These are phyloP conservation scores for Philaethria dido DNA, from an alignment of 2,888 invertebrate species.

Conservation along the genomic window DNA sequence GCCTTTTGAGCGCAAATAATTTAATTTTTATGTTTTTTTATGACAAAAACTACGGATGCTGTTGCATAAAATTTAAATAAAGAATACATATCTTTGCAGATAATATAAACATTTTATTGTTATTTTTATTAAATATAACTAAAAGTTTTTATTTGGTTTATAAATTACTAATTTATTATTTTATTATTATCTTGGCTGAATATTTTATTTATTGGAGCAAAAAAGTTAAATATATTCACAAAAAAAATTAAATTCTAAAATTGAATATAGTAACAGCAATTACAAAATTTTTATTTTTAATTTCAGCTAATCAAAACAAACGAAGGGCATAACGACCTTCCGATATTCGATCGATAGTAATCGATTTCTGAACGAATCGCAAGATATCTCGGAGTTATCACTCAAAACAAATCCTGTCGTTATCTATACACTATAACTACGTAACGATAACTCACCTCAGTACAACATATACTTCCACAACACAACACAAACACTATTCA, in stretches of 20 bases:
- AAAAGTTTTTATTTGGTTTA: too few species aligned
- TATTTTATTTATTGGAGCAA: too few species aligned
- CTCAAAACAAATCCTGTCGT: slow-evolving; percentile 71
- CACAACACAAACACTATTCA: slow-evolving; percentile 61
- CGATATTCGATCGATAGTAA: slow-evolving; percentile 35
- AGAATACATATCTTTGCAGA: neutral
- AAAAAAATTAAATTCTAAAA: too few species aligned
- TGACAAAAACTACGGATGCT: slow-evolving; percentile 27
- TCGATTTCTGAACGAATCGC: slow-evolving; percentile 33
- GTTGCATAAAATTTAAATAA: slow-evolving; percentile 28
- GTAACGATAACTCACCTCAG: slow-evolving; percentile 70
- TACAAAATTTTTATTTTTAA: neutral
- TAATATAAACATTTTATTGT: too few species aligned
- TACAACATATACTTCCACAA: slow-evolving; percentile 46
- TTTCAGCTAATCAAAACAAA: slow-evolving; percentile 10
- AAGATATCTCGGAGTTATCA: slow-evolving; percentile 42
- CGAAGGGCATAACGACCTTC: slow-evolving; percentile 37
- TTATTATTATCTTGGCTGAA: too few species aligned
- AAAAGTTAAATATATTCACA: too few species aligned
- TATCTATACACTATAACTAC: slow-evolving; percentile 63
- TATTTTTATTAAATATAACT: too few species aligned
- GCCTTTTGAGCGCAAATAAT: slow-evolving; percentile 44
- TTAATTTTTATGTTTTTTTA: slow-evolving; percentile 39
- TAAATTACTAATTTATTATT: too few species aligned
- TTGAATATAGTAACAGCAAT: too few species aligned